Base-by-base conservation (phyloP, 2,797 vertebrate species). In the Mastacembelus armatus region DNA sequence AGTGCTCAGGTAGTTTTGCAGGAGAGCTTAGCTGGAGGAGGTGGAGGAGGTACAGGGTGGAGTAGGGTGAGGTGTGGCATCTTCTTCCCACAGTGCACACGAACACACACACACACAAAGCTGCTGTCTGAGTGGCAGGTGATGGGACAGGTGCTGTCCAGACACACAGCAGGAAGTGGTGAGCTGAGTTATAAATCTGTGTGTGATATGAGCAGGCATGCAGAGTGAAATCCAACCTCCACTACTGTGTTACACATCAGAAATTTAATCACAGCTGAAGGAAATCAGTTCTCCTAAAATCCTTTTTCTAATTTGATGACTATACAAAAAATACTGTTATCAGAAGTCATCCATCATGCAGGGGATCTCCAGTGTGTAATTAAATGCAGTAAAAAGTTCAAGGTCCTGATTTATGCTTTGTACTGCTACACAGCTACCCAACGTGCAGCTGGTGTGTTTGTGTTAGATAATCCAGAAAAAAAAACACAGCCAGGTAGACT, bases 81-180 rank as follows among this genome's bases (percentile, higher is more conserved):
- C 74, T 35, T 72, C 19, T 59, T 70, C 55, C 66, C 61, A 47
- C 70, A 81, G 38, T 36, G 61, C 27, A 43, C 12, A 55, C 24
- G 57, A 33, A 71, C 74, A 66, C 77, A 65, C 59, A 77, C 18
- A 35, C 49, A 64, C 71, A 82, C 49, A 81, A 78, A 87, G 43
- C 12, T 64, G 32, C 68, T 40, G 83, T 82, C 86, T 87, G 87
- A 88, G 66, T 77, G 89, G 88, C 91, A 92, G 90, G 89, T 92
- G 89, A 92, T 86, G 75, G 77, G 81, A 84, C 90, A 94, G 91
- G 88, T 93, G 91, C 86, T 87, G 84, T 83, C 59, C 76, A 89
- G 87, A 87, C 85, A 69, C 69, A 45, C 14, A 61, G 71, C 51
- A 26, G 30, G n/a, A 27, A 24, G 71, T 16, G 21, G 35, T 49